These are phyloP conservation scores for Diplogasteroides magnus DNA, from an alignment of 1,140 invertebrate genomes.

Conservation along the genomic window DNA sequence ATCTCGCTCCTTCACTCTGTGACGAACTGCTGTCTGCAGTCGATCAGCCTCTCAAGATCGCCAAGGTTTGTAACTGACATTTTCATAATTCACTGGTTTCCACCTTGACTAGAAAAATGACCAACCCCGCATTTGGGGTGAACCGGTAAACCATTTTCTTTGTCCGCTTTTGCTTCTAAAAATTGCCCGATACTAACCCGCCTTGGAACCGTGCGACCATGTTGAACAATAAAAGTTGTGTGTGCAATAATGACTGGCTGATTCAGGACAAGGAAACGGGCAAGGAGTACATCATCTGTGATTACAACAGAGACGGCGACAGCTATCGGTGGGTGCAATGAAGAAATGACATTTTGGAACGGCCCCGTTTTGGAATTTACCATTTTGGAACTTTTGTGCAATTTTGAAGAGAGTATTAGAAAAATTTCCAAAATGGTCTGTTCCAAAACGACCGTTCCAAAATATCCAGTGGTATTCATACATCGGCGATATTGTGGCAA, in stretches of 20 bases:
- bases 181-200: no score
- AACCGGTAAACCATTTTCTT: no score
- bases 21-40: conserved; percentile 95
- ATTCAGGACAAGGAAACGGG: conserved; percentile 56
- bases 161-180: no score
- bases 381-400: conserved; percentile 1
- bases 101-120: no score
- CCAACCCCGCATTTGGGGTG: no score
- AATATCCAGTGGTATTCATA: no score
- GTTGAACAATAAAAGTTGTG: no score
- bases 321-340: conserved; percentile 74
- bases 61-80: conserved; percentile 87
- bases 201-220: no score
- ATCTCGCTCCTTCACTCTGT: conserved; percentile 86
- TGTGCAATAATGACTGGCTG: no score
- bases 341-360: conserved; percentile 4
- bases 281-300: conserved; percentile 94
- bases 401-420: not conserved
- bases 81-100: no score
- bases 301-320: conserved; percentile 98
- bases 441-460: no score
- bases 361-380: not conserved
- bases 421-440: not conserved
- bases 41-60: conserved; percentile 96
- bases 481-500: no score